Evolutionary conservation across 2,113 vertebrate species (phyloP).

Genomic region (Vimba vimba): DNA sequence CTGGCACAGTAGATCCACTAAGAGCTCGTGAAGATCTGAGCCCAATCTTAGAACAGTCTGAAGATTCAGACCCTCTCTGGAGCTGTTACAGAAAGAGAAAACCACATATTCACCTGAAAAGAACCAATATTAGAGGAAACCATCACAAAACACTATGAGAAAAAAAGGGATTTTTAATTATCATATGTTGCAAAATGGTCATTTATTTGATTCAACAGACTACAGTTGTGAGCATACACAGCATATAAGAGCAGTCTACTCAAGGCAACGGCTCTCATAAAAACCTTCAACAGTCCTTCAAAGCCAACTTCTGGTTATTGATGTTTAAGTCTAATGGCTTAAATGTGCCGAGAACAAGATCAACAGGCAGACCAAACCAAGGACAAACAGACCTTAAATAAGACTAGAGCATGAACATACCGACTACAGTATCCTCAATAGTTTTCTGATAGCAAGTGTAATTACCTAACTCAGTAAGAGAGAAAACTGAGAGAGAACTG

Average conservation of each 20-base stretch:
- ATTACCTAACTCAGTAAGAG: neutral
- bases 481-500: neutral
- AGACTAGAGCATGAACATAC: neutral
- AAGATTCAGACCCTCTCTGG: constrained; percentile 82
- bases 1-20: constrained; percentile 85
- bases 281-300: constrained; percentile 25
- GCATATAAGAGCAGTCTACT: neutral
- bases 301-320: neutral
- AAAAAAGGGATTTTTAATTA: neutral
- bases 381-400: neutral
- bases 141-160: neutral
- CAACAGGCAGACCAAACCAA: neutral
- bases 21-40: constrained; percentile 82
- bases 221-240: neutral
- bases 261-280: neutral
- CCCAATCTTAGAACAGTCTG: constrained; percentile 74
- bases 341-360: neutral
- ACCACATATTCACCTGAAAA: neutral
- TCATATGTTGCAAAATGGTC: neutral
- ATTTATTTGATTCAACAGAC: neutral
- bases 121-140: neutral
- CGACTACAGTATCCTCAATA: neutral
- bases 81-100: constrained; percentile 44
- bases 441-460: neutral
- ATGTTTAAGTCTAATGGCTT: neutral